Percentiles rank a stretch among this genome's conserved stretches.
Conservation (phyloP, 2,888 invertebrate genomes). For the Andrena trimmerana region DNA sequence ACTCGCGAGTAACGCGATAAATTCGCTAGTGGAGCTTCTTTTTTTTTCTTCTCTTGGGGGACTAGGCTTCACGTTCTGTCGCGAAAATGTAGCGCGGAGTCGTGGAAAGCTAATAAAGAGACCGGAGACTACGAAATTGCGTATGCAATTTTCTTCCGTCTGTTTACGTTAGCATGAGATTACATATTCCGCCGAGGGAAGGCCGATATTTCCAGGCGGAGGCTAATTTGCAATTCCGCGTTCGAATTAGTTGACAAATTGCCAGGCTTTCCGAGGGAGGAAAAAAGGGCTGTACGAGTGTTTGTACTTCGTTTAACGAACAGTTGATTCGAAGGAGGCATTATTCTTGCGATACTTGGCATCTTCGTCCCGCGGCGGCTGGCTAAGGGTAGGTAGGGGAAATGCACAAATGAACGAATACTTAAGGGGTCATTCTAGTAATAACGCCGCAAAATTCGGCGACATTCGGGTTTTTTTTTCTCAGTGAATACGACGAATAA, state of each 20-base stretch:
- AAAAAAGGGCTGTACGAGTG: not conserved
- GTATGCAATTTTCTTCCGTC: slow-evolving; percentile 46
- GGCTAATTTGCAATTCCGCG: slow-evolving; percentile 55
- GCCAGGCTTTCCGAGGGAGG: slow-evolving; percentile 25
- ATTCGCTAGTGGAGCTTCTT: not conserved
- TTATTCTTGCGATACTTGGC: no score
- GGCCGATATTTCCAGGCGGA: slow-evolving; percentile 34
- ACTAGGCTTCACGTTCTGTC: not conserved
- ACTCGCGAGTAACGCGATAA: not conserved
- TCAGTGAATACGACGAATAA: no score
- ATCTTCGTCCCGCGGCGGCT: no score
- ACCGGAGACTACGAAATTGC: slow-evolving; percentile 2
- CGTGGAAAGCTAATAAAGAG: slow-evolving; percentile 29
- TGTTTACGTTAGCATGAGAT: slow-evolving; percentile 45
- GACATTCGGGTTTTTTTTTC: no score
- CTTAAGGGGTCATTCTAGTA: no score
- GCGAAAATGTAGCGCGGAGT: slow-evolving; percentile 13
- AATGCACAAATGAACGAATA: no score
- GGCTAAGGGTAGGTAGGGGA: no score
- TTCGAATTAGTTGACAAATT: slow-evolving; percentile 56
- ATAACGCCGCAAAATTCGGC: no score
- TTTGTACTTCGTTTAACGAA: not conserved
- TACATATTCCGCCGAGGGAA: slow-evolving; percentile 36
- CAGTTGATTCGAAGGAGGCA: not conserved
- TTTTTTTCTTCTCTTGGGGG: not conserved